Evolutionary conservation across 2,888 invertebrate species (phyloP), one percentile per base, ranked within the genome.

Genomic region (Agonopterix heracliana): DNA sequence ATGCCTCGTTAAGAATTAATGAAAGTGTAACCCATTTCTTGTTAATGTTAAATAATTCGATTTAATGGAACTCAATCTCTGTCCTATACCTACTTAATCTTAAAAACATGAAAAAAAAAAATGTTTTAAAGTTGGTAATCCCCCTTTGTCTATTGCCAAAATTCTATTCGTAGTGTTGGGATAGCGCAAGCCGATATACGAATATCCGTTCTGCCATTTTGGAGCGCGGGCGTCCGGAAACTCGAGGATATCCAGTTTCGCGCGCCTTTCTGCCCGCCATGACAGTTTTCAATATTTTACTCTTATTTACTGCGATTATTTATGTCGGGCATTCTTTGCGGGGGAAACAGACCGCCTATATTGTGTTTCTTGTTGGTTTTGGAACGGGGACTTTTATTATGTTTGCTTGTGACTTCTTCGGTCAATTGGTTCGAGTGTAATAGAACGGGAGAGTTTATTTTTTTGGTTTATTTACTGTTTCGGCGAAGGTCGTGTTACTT

Each of bases 241-340:
- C 81, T 74, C 74, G 68, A 76, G 85, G 84, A 85, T 82, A 86
- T 86, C 82, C 85, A 82, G 80, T 81, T 81, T 77, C 83, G 77
- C 81, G 77, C 79, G 78, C 80, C 76, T 81, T 81, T 83, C 81
- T 81, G 66, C 74, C 75, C 78, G 77, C 81, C 77, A 75, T 83
- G 88, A 87, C 88, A 84, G 68, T 88, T 86, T 84, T 78, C 88
- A 81, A 88, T 88, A 88, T 87, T 86, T 87, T 82, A 84, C 81
- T 81, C 80, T 87, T 88, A 88, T 88, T 88, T 87, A 88, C 81
- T 73, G 84, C 76, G 66, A 81, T 88, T 87, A 87, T 87, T 86
- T 87, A 85, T 88, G 82, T 76, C 69, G 60, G 60, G 71, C 69
- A 80, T 86, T 84, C 83, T 83, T 84, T 60, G 70, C 53, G 59